Evolutionary conservation across 2,113 vertebrate species (phyloP).

Genomic region (Mormyrus lacerda): DNA sequence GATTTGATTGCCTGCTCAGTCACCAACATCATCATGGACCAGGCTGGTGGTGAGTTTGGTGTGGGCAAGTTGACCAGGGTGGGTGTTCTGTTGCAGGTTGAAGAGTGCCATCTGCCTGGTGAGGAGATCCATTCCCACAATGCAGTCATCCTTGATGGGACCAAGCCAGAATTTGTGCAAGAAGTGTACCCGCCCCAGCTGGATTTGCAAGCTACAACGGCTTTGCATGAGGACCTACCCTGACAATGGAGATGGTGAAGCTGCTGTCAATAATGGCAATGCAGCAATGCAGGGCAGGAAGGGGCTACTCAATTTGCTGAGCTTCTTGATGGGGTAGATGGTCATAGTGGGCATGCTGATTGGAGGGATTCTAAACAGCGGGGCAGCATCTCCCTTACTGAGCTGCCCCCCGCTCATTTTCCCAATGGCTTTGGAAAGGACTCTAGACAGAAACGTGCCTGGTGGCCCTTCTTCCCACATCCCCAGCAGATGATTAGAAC

Average conservation of each 20-base stretch:
- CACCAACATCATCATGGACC: too few relatives aligned
- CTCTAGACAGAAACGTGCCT: not conserved
- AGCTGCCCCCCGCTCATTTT: not conserved
- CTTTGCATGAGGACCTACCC: not conserved
- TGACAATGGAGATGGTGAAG: not conserved
- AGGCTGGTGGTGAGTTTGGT: too few relatives aligned
- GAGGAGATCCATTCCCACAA: too few relatives aligned
- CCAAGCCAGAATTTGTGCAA: too few relatives aligned
- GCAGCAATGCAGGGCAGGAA: not conserved
- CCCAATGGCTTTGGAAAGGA: not conserved
- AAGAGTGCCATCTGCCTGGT: too few relatives aligned
- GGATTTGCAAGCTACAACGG: not conserved
- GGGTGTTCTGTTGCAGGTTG: too few relatives aligned
- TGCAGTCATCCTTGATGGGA: too few relatives aligned
- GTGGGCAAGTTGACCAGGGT: too few relatives aligned
- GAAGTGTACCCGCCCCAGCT: too few relatives aligned
- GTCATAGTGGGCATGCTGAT: not conserved
- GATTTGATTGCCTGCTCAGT: too few relatives aligned
- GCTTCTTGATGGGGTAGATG: not conserved
- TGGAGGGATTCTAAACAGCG: too few relatives aligned
- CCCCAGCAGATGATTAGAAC: not conserved
- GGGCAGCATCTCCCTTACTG: not conserved
- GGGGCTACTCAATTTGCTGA: not conserved
- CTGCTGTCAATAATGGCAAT: not conserved
- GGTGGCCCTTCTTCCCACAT: not conserved